Base-by-base conservation (phyloP, 2,797 vertebrate species). In the Rhinichthys osculus region DNA sequence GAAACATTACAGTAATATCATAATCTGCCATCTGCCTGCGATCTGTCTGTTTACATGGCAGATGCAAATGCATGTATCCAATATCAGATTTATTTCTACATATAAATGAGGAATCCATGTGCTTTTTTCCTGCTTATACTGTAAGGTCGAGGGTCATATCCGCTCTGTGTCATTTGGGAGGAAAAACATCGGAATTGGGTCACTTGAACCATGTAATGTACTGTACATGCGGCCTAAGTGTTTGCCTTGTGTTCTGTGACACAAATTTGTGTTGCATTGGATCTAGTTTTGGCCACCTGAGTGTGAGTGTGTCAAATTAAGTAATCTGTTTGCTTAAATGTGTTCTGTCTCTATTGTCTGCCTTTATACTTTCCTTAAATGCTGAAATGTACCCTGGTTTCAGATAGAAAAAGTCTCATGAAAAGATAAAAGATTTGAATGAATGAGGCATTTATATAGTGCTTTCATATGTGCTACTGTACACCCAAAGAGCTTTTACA, bases 171-270 rank as follows among this genome's bases (percentile, higher is more conserved):
- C 21, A 57, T 21, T 23, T 23, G 54, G 54, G 54, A 57, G 54
- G 54, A 57, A 57, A 57, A 57, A 57, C 44, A 57, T 3, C 7
- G 3, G 21, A 59, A n/a, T 59, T 59, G 57, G 23, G 27, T 27
- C 27, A 59, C 23, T 59, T 59, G 23, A 59, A 59, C 57, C 57
- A 59, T 59, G 23, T 59, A 59, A 59, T 42, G 13, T 47, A 47
- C 44, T 4, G 19, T 57, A 57, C 21, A 57, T 23, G 57, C 21
- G 4, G 57, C 57, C 14, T 64, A 66, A 44, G 35, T 79, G 23
- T 66, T 59, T 79, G 23, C 77, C 33, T 64, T 79, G 14, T 79
- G 57, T 64, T 79, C 14, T 44, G 57, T 64, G 54, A 42, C 23
- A 64, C 38, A 30, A 66, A 62, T 42, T 7, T 13, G 0, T 30